Conservation (phyloP, 2,113 vertebrate species). For the Numenius arquata region DNA sequence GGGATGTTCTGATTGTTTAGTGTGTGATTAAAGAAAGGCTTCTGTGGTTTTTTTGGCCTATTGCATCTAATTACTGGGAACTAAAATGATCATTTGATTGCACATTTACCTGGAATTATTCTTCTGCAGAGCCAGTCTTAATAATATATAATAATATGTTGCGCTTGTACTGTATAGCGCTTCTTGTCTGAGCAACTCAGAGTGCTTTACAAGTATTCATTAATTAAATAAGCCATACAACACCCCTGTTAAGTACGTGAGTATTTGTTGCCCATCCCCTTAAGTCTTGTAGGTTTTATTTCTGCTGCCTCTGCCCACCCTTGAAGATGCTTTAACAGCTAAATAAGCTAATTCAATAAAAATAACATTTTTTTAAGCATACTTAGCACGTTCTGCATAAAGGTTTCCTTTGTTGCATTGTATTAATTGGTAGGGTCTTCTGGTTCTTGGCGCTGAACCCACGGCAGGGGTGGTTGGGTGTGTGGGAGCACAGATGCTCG, state of each 20-base stretch:
- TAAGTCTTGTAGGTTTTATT: constrained; percentile 29
- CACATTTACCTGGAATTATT: constrained; percentile 72
- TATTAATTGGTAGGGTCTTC: not conserved
- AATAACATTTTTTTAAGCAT: not conserved
- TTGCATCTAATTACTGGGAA: constrained; percentile 69
- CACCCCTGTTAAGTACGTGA: constrained; percentile 61
- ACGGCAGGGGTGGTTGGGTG: not conserved
- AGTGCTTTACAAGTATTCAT: constrained; percentile 49
- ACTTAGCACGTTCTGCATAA: not conserved
- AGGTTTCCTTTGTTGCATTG: not conserved
- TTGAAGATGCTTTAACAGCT: constrained; percentile 38
- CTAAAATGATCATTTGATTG: constrained; percentile 71
- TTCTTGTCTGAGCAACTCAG: constrained; percentile 68
- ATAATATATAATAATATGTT: constrained; percentile 73
- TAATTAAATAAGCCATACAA: constrained; percentile 61
- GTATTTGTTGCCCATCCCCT: constrained; percentile 52
- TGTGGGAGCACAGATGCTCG: not conserved
- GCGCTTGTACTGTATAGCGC: constrained; percentile 54
- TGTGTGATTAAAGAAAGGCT: constrained; percentile 63
- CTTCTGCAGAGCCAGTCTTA: constrained; percentile 70
- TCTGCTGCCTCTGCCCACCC: constrained; percentile 32
- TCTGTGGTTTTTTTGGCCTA: constrained; percentile 47
- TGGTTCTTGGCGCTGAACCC: not conserved
- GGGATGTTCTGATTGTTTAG: constrained; percentile 69
- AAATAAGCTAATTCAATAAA: constrained; percentile 43